Evolutionary conservation across 2,113 vertebrate genomes (phyloP).

Genomic region (Gymnocephalus cernua): DNA sequence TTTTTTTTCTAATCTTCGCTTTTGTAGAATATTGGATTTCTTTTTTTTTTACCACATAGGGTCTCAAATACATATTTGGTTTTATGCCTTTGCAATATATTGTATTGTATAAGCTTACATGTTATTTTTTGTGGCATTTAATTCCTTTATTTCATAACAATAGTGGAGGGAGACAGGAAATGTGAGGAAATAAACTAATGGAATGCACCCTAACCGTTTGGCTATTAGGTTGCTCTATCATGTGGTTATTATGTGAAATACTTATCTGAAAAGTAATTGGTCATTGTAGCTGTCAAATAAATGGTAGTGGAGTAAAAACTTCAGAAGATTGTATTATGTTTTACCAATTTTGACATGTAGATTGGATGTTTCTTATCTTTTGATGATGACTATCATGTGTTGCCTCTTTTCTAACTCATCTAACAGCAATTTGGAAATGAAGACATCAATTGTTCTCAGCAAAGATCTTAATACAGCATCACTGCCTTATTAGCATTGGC

Average conservation of each 20-base stretch:
- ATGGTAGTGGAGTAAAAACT: neutral
- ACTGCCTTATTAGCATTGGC: constrained; percentile 29
- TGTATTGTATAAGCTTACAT: no score
- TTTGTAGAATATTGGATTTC: neutral
- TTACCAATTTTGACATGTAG: neutral
- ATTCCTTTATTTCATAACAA: no score
- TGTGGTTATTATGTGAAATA: neutral
- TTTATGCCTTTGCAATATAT: no score
- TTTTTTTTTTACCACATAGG: neutral
- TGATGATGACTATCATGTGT: neutral
- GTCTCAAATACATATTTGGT: neutral
- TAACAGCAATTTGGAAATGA: constrained; percentile 19
- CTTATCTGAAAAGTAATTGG: neutral
- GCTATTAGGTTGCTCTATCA: no score
- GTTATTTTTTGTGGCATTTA: no score
- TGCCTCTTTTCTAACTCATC: neutral
- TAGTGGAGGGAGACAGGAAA: no score
- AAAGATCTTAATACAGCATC: constrained; percentile 48
- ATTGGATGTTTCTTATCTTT: neutral
- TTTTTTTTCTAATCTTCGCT: neutral
- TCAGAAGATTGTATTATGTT: neutral
- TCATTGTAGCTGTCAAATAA: neutral
- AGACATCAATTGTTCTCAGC: constrained; percentile 20
- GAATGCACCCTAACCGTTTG: no score
- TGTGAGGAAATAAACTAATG: no score